Base-by-base conservation (phyloP, 92 coral and sea anemone species). In the Zoanthus sociatus region DNA sequence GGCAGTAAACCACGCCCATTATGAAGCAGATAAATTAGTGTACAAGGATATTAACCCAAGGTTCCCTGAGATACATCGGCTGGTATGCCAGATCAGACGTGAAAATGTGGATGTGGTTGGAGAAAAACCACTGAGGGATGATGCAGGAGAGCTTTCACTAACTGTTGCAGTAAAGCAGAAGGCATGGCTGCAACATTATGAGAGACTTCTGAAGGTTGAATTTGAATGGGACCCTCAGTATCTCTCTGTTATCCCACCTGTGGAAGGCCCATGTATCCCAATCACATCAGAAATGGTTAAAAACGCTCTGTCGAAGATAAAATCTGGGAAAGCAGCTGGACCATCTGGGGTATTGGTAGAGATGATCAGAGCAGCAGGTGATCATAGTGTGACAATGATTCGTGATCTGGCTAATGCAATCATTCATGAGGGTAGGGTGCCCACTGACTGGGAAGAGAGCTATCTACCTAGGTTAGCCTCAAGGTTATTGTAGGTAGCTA, bases 51-150 rank as follows among this genome's bases (percentile, higher is more conserved):
- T 89, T 32, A 44, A 17, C 26, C 42, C 37, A 47, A 68, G 77
- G 13, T 30, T 67, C 12, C 66, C 77, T 7, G 77, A 89, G 48
- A 47, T 84, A 17, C 84, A 47, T 63, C 83, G 78, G 11, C 77
- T 89, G n/a, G 84, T 70, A 54, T 76, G 74, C 32, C 92, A 83
- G 78, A 84, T 89, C 60, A 84, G 79, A 66, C 70, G 56, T 18
- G 68, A 75, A 37, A 89, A 89, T 71, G 67, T 45, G 17, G 89
- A 89, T 89, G 89, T 89, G 20, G 68, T 89, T 32, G 92, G 92
- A 16, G 85, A 89, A 12, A 68, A 68, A 71, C 73, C 84, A 75
- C 55, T 89, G 10, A 89, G 83, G 71, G 56, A 83, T 76, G 85
- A 84, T 77, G 73, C 78, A 37, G 85, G 92, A 12, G 55, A 56